These are phyloP conservation scores for Mallateleia sp. DNA, from an alignment of 2,888 invertebrate species.

Conservation along the genomic window DNA sequence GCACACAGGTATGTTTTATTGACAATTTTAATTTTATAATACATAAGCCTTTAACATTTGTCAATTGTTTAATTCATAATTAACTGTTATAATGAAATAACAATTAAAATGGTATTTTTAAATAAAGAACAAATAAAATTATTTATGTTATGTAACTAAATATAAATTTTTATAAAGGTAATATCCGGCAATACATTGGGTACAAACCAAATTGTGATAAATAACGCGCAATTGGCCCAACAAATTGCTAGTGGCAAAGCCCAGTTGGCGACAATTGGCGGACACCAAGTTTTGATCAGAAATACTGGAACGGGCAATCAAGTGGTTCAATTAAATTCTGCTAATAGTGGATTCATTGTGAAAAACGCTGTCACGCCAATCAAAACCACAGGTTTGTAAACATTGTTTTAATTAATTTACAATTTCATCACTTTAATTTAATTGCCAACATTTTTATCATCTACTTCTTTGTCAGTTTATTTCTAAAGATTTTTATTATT, in stretches of 20 bases:
- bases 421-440: background rate
- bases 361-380: constrained; percentile 85
- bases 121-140: no score
- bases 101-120: no score
- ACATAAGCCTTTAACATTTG: no score
- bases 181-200: constrained; percentile 88
- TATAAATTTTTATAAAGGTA: no score
- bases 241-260: constrained; percentile 96
- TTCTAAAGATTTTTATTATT: background rate
- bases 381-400: constrained; percentile 80
- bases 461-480: background rate
- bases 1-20: no score
- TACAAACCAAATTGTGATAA: constrained; percentile 93
- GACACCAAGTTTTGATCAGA: constrained; percentile 95
- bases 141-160: no score
- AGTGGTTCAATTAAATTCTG: constrained; percentile 91
- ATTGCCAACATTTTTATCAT: no score
- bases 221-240: constrained; percentile 93
- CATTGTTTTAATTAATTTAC: background rate
- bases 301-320: constrained; percentile 93
- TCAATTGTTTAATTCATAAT: no score
- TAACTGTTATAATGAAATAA: no score
- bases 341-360: constrained; percentile 84
- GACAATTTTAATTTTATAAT: no score
- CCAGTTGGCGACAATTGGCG: constrained; percentile 95